Percentiles rank a stretch among this genome's conserved stretches.
These are phyloP conservation scores for Stenchaetothrips biformis DNA, from an alignment of 2,888 invertebrate genomes.

Conservation along the genomic window DNA sequence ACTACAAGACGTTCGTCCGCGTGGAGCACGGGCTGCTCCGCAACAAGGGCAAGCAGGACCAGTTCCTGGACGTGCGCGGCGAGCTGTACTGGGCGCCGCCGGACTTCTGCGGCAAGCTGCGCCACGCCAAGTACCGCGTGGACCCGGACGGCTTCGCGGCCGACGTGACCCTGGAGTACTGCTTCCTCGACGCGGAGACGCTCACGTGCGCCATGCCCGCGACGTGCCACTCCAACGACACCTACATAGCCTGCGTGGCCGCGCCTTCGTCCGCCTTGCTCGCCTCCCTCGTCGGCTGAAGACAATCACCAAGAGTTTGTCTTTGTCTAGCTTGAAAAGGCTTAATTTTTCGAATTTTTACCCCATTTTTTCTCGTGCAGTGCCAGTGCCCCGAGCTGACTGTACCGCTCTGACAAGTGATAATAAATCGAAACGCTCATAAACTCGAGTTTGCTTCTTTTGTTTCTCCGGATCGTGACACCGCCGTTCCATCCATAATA, in stretches of 20 bases:
- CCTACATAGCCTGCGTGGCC: not conserved
- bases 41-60: not conserved
- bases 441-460: no score
- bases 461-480: no score
- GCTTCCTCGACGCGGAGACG: not conserved
- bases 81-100: constrained; percentile 19
- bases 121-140: not conserved
- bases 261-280: not conserved
- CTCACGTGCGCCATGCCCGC: not conserved
- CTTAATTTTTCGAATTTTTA: no score
- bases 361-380: no score
- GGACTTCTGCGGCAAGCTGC: not conserved
- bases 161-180: not conserved
- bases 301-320: not conserved
- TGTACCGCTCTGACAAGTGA: no score
- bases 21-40: constrained; percentile 10
- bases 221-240: not conserved
- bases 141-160: not conserved
- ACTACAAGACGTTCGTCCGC: constrained; percentile 2
- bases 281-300: not conserved
- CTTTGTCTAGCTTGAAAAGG: no score
- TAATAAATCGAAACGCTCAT: no score
- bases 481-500: no score
- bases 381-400: no score
- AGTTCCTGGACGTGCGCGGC: constrained; percentile 6